Evolutionary conservation across 2,888 invertebrate species (phyloP).

Genomic region (Rhaphigaster nebulosa): DNA sequence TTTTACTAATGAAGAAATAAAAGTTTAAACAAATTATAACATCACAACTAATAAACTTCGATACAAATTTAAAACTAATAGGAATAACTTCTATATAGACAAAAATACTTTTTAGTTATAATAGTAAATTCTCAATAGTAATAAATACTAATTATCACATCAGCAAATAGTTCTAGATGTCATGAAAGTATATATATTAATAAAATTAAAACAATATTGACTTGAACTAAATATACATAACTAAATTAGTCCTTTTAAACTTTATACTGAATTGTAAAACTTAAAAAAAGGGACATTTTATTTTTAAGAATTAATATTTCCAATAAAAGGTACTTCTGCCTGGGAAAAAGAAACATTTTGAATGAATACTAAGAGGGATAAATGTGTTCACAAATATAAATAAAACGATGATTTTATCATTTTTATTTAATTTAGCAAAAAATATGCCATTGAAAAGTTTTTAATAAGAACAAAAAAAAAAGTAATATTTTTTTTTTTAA

Average conservation of each 20-base stretch:
- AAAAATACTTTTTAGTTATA: not conserved
- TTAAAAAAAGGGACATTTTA: not conserved
- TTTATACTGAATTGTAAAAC: not conserved
- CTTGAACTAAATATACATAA: not conserved
- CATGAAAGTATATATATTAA: not conserved
- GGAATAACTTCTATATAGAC: not conserved
- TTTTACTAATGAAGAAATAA: not conserved
- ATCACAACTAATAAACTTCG: not conserved
- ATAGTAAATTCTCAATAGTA: not conserved
- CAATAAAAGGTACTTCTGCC: too few species aligned
- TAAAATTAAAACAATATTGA: not conserved
- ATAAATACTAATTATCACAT: conserved; percentile 17
- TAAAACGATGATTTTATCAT: too few species aligned
- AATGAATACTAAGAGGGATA: too few species aligned
- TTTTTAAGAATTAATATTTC: too few species aligned
- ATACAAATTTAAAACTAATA: not conserved
- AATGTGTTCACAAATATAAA: too few species aligned
- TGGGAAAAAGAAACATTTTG: not conserved
- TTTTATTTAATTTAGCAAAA: not conserved
- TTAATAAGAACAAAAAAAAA: not conserved
- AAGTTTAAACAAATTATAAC: not conserved
- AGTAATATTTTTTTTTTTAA: too few species aligned
- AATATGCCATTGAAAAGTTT: not conserved
- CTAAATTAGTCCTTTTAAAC: not conserved
- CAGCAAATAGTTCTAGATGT: not conserved